A percentile compares a stretch with the other conserved stretches of the same genome.
These are phyloP conservation scores for Diuraphis noxia DNA, from an alignment of 1,140 invertebrate species.

Conservation along the genomic window DNA sequence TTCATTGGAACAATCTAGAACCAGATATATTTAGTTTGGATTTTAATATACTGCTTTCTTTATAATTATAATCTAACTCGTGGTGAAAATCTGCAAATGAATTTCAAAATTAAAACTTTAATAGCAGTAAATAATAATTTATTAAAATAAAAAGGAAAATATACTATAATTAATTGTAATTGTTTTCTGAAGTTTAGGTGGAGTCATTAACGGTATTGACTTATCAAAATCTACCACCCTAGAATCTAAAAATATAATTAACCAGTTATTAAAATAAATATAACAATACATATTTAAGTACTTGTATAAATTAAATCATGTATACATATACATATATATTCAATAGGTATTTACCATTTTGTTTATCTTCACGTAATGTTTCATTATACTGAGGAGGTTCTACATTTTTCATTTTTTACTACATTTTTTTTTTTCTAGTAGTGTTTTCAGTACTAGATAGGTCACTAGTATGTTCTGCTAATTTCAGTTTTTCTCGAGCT, in stretches of 20 bases:
- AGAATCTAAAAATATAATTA: neutral
- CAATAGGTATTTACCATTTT: slow-evolving; percentile 2
- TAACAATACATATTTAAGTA: neutral
- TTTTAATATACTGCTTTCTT: no score
- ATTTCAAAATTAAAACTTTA: neutral
- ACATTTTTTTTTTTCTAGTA: neutral
- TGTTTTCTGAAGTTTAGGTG: neutral
- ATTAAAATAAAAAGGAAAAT: neutral
- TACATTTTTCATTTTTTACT: neutral
- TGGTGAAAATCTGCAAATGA: no score
- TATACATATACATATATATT: neutral
- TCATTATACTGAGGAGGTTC: slow-evolving; percentile 16
- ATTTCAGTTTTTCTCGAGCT: neutral
- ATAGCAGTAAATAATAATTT: neutral
- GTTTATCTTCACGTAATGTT: neutral
- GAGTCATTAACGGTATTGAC: neutral
- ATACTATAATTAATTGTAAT: neutral
- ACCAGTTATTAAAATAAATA: neutral
- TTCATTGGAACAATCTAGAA: no score
- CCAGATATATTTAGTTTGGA: no score
- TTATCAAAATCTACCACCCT: neutral
- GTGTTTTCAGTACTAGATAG: neutral
- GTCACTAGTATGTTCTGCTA: neutral
- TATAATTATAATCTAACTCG: no score
- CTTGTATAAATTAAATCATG: neutral